Percentiles rank a stretch among this genome's conserved stretches.
phyloP scores from a whole-genome alignment of 2,113 vertebrate genomes.

The Colinus virginianus region DNA sequence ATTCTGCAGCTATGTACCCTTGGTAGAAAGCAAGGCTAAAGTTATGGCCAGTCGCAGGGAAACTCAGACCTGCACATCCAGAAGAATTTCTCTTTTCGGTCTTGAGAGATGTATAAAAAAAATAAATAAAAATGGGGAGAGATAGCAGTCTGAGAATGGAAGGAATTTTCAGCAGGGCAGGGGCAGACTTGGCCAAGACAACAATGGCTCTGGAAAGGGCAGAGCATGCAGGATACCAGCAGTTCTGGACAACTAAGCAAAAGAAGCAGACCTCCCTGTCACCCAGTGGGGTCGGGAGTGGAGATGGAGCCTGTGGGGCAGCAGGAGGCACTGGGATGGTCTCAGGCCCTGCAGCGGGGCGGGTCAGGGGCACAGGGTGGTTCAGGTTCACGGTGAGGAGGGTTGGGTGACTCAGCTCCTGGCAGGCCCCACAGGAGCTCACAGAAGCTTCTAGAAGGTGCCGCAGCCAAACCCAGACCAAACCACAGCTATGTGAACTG shows the following conservation, averaged over 20 bases:
- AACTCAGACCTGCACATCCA: not conserved
- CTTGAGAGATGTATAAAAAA: not conserved
- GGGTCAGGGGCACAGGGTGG: not conserved
- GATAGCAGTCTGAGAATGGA: too few relatives aligned
- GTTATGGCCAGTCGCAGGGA: not conserved
- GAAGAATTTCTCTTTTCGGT: not conserved
- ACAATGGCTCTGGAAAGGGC: not conserved
- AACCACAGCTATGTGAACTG: conserved; percentile 13
- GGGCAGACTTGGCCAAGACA: not conserved
- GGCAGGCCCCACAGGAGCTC: accelerated
- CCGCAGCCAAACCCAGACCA: not conserved
- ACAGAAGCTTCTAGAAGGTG: not conserved
- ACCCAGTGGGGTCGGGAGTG: not conserved
- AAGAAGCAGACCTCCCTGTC: not conserved
- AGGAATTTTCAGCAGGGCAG: not conserved
- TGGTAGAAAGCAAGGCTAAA: not conserved
- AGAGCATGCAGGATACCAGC: not conserved
- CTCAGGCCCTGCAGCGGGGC: too few relatives aligned
- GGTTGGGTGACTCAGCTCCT: accelerated
- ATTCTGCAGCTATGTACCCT: not conserved
- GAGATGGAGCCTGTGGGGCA: not conserved
- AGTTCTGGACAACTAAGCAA: not conserved
- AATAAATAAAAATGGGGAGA: not conserved
- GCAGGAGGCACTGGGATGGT: not conserved
- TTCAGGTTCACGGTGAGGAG: not conserved